Evolutionary conservation across 2,888 invertebrate genomes (phyloP), one percentile per base, ranked within the genome.

Genomic region (Euphydryas editha): DNA sequence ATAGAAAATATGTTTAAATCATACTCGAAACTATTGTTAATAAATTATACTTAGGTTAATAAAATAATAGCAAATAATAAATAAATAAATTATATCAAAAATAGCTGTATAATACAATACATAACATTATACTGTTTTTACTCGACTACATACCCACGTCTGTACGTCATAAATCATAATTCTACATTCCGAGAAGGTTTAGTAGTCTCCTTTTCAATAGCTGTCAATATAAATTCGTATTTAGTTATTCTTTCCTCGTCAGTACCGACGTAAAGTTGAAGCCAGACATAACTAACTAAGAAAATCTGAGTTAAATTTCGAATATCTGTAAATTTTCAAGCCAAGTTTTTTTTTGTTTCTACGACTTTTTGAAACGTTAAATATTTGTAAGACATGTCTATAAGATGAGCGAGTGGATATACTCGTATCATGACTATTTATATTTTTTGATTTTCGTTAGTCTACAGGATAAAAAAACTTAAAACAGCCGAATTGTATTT

Each of bases 171-270:
- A 63, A 63, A 63, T 63, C 58, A 63, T 58, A 63, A 51, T 2
- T 30, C 39, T 30, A 51, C 63, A 63, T 63, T 63, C 63, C 54
- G 54, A 54, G 54, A 54, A 36, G 54, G 36, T 36, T 54, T 54
- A 30, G 36, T 54, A 36, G 54, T 30, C 30, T 51, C 24, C 24
- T 54, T 54, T 54, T 54, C 54, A 54, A 54, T 54, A 54, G 30
- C 54, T 54, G 54, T 54, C 54, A 54, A 51, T 42, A 51, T 51
- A 58, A 47, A 44, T 44, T 46, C 42, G 42, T 49, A 57, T 49
- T 58, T 72, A 74, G 67, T 71, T 72, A 77, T 80, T 78, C 75
- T 77, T 76, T 76, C 75, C 77, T 76, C 75, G 76, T 75, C 71
- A 67, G 75, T 73, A 75, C n/a, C n/a, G n/a, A n/a, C 72, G 17